Evolutionary conservation across 2,797 vertebrate species (phyloP).

Genomic region (Syngnathus rostellatus): DNA sequence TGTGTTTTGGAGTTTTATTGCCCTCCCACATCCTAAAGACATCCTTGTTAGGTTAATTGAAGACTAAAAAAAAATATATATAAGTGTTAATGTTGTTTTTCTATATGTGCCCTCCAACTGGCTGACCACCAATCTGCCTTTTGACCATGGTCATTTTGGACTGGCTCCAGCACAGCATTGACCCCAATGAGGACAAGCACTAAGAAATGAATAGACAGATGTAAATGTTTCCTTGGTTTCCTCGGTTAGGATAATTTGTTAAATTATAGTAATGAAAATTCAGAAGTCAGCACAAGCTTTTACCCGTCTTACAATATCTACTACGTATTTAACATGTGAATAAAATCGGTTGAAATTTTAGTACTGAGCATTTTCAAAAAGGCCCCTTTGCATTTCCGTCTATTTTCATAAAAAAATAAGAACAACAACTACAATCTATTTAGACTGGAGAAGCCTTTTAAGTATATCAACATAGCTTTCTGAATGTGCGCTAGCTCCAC

Average conservation of each 20-base stretch:
- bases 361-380: not conserved
- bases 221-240: too few relatives aligned
- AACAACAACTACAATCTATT: not conserved
- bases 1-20: not conserved
- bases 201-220: too few relatives aligned
- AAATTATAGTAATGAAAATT: not conserved
- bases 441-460: conserved; percentile 18
- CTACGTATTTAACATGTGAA: too few relatives aligned
- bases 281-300: not conserved
- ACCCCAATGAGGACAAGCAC: too few relatives aligned
- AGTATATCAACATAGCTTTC: conserved; percentile 46
- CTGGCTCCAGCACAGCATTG: too few relatives aligned
- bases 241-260: not conserved
- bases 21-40: not conserved
- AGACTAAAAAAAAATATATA: too few relatives aligned
- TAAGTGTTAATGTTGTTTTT: not conserved
- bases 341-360: not conserved
- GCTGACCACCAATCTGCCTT: not conserved
- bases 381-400: not conserved
- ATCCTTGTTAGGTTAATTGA: not conserved
- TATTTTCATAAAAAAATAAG: not conserved
- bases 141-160: not conserved
- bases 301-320: not conserved
- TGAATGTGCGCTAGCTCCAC: conserved; percentile 27
- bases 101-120: not conserved